These are phyloP conservation scores for Archips crataeganus DNA, from an alignment of 2,888 invertebrate species.

Conservation along the genomic window DNA sequence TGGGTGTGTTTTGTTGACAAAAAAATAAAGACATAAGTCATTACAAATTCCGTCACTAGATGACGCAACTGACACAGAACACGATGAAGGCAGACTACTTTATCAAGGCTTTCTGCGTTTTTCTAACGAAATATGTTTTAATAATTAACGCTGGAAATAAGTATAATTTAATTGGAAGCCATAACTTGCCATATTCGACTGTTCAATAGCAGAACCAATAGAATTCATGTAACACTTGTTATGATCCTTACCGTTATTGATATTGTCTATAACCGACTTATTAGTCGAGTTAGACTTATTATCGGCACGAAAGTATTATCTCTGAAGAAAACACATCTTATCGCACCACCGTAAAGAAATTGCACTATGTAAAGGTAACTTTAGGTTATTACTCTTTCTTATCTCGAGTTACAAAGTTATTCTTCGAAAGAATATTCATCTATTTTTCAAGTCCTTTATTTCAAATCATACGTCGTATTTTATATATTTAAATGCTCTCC, in stretches of 20 bases:
- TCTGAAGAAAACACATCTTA: conserved; percentile 32
- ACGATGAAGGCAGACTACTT: background rate
- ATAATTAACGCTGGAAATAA: background rate
- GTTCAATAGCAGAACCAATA: background rate
- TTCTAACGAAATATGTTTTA: background rate
- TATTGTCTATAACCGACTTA: background rate
- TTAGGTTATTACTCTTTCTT: conserved; percentile 30
- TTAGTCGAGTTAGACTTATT: background rate
- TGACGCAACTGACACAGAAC: conserved; percentile 35
- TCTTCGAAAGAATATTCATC: conserved; percentile 23
- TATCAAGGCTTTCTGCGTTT: background rate
- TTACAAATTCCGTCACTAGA: conserved; percentile 39
- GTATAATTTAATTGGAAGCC: background rate
- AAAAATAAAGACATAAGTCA: conserved; percentile 25
- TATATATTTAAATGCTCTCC: too few species aligned
- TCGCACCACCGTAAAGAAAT: conserved; percentile 36
- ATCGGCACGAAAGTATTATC: conserved; percentile 25
- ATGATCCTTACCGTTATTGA: background rate
- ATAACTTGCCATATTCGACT: background rate
- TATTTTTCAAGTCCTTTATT: conserved; percentile 10
- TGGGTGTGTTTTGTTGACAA: conserved; percentile 28
- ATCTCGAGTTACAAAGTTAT: conserved; percentile 28
- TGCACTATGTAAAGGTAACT: conserved; percentile 32
- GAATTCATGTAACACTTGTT: background rate
- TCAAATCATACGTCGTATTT: background rate